phyloP scores from a whole-genome alignment of 2,113 vertebrate genomes.

The Pterophyllum scalare region DNA sequence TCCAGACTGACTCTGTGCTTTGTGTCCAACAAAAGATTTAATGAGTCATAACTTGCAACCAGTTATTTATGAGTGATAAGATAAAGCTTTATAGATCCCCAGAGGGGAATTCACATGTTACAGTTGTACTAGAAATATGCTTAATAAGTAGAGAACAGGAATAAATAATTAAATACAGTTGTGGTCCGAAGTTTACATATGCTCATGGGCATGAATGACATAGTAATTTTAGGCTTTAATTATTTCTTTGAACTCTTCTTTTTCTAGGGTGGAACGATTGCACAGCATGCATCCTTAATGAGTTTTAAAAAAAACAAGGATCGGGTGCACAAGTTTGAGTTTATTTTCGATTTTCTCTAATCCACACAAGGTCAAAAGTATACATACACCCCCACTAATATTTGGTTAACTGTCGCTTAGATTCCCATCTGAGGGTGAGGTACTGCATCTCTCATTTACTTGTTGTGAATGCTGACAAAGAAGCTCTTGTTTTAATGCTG shows the following conservation, averaged over 20 bases:
- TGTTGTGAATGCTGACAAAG: neutral
- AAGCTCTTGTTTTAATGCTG: neutral
- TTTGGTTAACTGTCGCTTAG: neutral
- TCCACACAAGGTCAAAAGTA: no score
- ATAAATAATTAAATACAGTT: neutral
- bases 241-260: neutral
- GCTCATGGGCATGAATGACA: neutral
- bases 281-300: neutral
- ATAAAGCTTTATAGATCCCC: slow-evolving; percentile 31
- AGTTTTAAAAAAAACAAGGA: neutral
- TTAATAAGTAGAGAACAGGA: neutral
- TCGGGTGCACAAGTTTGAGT: neutral
- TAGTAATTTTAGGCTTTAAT: neutral
- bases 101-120: slow-evolving; percentile 19
- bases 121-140: neutral
- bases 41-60: slow-evolving; percentile 28
- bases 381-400: neutral
- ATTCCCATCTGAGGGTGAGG: no score
- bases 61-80: slow-evolving; percentile 36
- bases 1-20: neutral
- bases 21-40: neutral
- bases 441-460: neutral
- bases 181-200: neutral
- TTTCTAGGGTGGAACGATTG: neutral
- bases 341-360: no score